phyloP scores from a whole-genome alignment of 2,797 vertebrate species.

The Helostoma temminkii region DNA sequence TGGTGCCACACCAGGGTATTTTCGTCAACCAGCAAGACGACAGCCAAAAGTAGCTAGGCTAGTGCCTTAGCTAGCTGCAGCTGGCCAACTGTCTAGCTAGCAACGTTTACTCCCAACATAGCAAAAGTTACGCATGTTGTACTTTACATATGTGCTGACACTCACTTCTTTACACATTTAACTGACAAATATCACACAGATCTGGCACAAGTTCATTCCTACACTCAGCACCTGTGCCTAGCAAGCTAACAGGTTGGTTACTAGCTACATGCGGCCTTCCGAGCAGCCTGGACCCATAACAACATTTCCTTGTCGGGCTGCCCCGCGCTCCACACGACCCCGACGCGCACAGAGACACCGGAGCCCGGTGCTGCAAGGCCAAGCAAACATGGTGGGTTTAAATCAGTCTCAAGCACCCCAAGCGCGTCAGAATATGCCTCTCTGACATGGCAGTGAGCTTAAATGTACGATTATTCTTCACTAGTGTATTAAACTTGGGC shows the following conservation, averaged over 20 bases:
- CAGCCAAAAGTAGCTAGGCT: constrained; percentile 23
- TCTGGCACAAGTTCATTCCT: constrained; percentile 49
- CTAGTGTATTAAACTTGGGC: constrained; percentile 71
- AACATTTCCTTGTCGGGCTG: constrained; percentile 53
- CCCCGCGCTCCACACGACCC: constrained; percentile 33
- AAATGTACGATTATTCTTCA: constrained; percentile 36
- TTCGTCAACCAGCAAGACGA: constrained; percentile 25
- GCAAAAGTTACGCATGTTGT: constrained; percentile 3
- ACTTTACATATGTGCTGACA: background rate
- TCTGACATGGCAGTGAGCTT: constrained; percentile 36
- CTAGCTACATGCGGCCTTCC: constrained; percentile 75
- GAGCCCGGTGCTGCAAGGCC: constrained; percentile 80
- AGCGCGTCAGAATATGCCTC: constrained; percentile 25
- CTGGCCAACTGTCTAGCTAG: constrained; percentile 40
- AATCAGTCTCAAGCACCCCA: constrained; percentile 43
- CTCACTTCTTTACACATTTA: accelerated
- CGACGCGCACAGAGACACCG: constrained; percentile 50
- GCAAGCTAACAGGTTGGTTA: constrained; percentile 67
- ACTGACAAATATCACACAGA: background rate
- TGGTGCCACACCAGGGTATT: constrained; percentile 39
- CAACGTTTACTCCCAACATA: constrained; percentile 14
- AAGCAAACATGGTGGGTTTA: constrained; percentile 74
- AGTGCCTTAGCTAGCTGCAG: constrained; percentile 41
- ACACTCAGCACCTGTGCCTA: constrained; percentile 45
- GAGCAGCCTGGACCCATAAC: constrained; percentile 56